A percentile compares a stretch with the other conserved stretches of the same genome.
These are phyloP conservation scores for Thalpophila matura DNA, from an alignment of 2,888 invertebrate species.

Conservation along the genomic window DNA sequence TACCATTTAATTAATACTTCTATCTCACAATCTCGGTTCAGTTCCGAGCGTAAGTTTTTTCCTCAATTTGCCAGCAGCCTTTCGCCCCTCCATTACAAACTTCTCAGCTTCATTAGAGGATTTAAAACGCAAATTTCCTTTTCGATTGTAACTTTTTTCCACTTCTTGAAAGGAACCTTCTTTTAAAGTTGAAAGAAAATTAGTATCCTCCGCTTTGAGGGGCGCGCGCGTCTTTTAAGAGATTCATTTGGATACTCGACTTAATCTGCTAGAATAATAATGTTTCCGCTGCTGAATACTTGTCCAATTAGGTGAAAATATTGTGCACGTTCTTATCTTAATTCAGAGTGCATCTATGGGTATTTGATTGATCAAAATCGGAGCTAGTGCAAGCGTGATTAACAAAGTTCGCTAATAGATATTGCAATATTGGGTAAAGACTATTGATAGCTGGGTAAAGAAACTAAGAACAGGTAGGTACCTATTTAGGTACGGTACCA, in stretches of 20 bases:
- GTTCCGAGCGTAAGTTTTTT: conserved; percentile 75
- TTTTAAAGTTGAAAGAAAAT: conserved; percentile 89
- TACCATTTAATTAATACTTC: conserved; percentile 36
- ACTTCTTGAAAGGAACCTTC: conserved; percentile 89
- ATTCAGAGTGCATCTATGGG: neutral
- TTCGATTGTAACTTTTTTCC: conserved; percentile 91
- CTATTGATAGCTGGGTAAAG: no score
- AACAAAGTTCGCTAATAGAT: neutral
- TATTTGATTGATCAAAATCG: neutral
- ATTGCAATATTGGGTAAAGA: no score
- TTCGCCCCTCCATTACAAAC: conserved; percentile 90
- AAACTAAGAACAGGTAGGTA: no score
- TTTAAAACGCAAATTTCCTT: conserved; percentile 91
- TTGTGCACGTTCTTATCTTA: conserved; percentile 25
- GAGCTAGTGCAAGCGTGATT: neutral
- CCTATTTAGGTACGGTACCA: neutral
- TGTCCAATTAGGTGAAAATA: conserved; percentile 50
- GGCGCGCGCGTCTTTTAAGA: conserved; percentile 84
- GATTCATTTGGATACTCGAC: conserved; percentile 83
- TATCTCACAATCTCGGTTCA: conserved; percentile 44
- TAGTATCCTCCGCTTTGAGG: conserved; percentile 89
- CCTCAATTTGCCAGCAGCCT: conserved; percentile 88
- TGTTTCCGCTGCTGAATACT: conserved; percentile 73
- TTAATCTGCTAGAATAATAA: conserved; percentile 87
- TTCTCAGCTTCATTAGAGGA: conserved; percentile 91